Evolutionary conservation across 2,113 vertebrate genomes (phyloP).

Genomic region (Atractosteus spatula): DNA sequence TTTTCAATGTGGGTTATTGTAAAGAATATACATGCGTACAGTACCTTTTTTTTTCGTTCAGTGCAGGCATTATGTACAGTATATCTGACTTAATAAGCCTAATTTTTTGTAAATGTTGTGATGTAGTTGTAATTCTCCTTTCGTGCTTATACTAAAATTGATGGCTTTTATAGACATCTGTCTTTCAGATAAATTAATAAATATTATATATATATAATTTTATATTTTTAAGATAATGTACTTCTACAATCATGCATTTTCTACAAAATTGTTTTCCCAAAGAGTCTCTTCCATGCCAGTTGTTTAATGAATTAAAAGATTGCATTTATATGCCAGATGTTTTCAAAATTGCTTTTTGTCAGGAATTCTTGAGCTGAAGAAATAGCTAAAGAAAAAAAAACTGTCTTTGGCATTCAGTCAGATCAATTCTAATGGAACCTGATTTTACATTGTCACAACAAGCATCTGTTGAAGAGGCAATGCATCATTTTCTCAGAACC

Average conservation of each 20-base stretch:
- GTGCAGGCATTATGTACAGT: too few relatives aligned
- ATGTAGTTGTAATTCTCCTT: too few relatives aligned
- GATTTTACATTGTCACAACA: not conserved
- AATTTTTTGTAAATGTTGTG: too few relatives aligned
- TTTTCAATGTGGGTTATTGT: too few relatives aligned
- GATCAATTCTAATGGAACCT: conserved; percentile 9
- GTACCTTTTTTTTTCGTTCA: too few relatives aligned
- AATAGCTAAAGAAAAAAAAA: not conserved
- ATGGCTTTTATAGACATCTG: too few relatives aligned
- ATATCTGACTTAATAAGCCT: too few relatives aligned
- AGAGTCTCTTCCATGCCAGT: not conserved
- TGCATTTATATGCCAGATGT: not conserved
- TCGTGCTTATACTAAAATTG: too few relatives aligned
- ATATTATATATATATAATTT: too few relatives aligned
- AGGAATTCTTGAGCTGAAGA: not conserved
- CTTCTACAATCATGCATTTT: not conserved
- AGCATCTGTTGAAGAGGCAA: conserved; percentile 7
- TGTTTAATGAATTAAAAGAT: not conserved
- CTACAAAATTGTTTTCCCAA: not conserved
- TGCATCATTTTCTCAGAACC: not conserved
- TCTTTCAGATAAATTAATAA: too few relatives aligned
- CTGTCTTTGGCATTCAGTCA: not conserved
- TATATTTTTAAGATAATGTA: too few relatives aligned
- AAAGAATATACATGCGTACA: too few relatives aligned
- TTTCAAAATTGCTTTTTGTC: not conserved